These are phyloP conservation scores for Typhlomys cinereus DNA, from an alignment of 2,113 vertebrate species.

Conservation along the genomic window DNA sequence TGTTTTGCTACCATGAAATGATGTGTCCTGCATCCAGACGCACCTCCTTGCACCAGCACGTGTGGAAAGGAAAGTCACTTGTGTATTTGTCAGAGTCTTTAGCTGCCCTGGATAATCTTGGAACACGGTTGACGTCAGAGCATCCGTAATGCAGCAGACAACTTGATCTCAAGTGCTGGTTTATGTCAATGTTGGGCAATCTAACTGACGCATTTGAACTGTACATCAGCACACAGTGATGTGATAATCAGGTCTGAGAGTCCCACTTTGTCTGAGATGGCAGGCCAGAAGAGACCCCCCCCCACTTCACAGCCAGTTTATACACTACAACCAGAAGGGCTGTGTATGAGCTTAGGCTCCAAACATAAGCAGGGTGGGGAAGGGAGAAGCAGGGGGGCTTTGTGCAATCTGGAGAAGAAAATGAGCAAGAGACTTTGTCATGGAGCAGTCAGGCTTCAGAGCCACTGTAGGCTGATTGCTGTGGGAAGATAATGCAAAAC, in stretches of 20 bases:
- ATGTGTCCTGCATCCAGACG: background rate
- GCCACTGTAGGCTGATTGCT: rapidly evolving
- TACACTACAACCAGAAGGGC: background rate
- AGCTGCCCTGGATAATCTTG: constrained; percentile 62
- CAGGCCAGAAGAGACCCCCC: background rate
- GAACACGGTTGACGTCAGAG: constrained; percentile 32
- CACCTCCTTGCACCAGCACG: constrained; percentile 52
- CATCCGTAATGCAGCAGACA: constrained; percentile 39
- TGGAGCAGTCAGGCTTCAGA: background rate
- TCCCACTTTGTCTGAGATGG: constrained; percentile 9
- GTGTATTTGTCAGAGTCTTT: constrained; percentile 69
- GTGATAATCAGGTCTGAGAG: background rate
- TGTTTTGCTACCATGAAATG: constrained; percentile 51
- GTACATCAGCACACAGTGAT: background rate
- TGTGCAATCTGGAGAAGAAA: background rate
- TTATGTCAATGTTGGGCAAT: background rate
- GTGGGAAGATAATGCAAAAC: background rate
- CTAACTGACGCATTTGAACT: rapidly evolving
- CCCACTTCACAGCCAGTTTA: background rate
- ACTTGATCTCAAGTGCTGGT: constrained; percentile 58
- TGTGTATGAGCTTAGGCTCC: background rate
- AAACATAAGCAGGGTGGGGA: background rate
- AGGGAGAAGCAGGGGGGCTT: background rate
- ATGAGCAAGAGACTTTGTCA: rapidly evolving
- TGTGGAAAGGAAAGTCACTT: constrained; percentile 50